These are phyloP conservation scores for Peromyscus melanophrys DNA, from an alignment of 2,797 vertebrate species.

Conservation along the genomic window DNA sequence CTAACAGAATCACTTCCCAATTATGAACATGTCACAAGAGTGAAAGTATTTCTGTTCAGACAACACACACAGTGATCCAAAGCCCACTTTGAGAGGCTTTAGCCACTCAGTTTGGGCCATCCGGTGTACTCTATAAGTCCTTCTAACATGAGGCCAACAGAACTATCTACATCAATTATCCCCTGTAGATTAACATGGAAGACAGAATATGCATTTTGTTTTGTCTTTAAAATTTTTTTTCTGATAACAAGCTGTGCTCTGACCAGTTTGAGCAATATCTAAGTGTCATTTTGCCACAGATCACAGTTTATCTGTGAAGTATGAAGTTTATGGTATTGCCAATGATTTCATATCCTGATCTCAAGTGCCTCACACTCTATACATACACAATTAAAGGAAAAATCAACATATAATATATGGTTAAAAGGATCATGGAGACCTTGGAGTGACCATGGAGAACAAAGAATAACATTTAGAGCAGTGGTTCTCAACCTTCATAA, in stretches of 20 bases:
- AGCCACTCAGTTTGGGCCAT: neutral
- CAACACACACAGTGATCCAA: slow-evolving; percentile 7
- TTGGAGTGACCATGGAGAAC: neutral
- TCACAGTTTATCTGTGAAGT: neutral
- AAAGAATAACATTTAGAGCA: neutral
- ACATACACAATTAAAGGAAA: neutral
- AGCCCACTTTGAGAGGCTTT: neutral
- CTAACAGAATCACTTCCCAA: slow-evolving; percentile 2
- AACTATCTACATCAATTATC: slow-evolving; percentile 25
- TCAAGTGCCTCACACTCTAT: neutral
- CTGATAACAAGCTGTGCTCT: neutral
- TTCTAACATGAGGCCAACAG: slow-evolving; percentile 21
- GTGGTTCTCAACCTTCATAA: neutral
- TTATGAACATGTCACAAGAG: slow-evolving; percentile 50
- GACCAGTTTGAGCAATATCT: neutral
- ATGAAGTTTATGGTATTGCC: neutral
- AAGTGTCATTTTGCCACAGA: neutral
- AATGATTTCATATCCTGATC: neutral
- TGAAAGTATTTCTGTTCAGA: slow-evolving; percentile 18
- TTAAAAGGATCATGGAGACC: neutral
- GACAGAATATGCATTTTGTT: slow-evolving; percentile 14
- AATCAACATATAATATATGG: slow-evolving; percentile 1
- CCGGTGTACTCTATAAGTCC: slow-evolving; percentile 6
- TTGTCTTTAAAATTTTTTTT: slow-evolving; percentile 22
- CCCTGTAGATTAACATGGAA: neutral